Evolutionary conservation across 1,140 invertebrate species (phyloP).

Genomic region (Solenopsis fugax): DNA sequence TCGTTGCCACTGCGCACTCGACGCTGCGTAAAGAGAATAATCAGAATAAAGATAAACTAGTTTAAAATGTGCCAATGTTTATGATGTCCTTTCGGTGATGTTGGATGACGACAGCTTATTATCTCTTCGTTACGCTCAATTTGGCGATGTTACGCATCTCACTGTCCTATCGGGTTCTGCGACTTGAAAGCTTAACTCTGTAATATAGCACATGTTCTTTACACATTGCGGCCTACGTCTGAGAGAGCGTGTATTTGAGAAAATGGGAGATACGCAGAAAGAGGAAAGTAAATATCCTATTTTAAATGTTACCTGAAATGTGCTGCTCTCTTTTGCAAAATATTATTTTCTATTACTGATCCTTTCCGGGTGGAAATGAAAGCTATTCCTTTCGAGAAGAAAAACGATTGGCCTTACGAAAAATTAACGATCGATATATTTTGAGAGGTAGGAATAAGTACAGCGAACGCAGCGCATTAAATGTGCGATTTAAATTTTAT

Average conservation of each 20-base stretch:
- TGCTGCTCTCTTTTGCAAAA: neutral
- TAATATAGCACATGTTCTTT: conserved; percentile 36
- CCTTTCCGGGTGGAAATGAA: neutral
- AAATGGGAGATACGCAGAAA: neutral
- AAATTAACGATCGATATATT: conserved; percentile 32
- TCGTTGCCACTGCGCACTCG: conserved; percentile 5
- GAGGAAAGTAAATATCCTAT: neutral
- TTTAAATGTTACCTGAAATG: conserved; percentile 4
- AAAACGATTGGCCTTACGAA: conserved; percentile 31
- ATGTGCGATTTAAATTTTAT: conserved; percentile 6
- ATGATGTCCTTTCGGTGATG: conserved; percentile 28
- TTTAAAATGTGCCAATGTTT: conserved; percentile 58
- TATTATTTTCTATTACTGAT: neutral
- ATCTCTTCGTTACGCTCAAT: conserved; percentile 38
- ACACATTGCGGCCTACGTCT: conserved; percentile 44
- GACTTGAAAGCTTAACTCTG: conserved; percentile 25
- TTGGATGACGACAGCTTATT: conserved; percentile 27
- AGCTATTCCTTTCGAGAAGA: neutral
- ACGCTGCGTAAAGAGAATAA: conserved; percentile 9
- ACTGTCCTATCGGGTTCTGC: conserved; percentile 14
- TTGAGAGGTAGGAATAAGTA: conserved; percentile 22
- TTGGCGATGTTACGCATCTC: conserved; percentile 23
- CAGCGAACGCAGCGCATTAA: conserved; percentile 33
- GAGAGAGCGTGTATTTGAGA: conserved; percentile 20
- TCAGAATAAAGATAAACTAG: conserved; percentile 49